A percentile compares a stretch with the other conserved stretches of the same genome.
Evolutionary conservation across 2,888 invertebrate species (phyloP).

Genomic region (Agrilus biguttatus): DNA sequence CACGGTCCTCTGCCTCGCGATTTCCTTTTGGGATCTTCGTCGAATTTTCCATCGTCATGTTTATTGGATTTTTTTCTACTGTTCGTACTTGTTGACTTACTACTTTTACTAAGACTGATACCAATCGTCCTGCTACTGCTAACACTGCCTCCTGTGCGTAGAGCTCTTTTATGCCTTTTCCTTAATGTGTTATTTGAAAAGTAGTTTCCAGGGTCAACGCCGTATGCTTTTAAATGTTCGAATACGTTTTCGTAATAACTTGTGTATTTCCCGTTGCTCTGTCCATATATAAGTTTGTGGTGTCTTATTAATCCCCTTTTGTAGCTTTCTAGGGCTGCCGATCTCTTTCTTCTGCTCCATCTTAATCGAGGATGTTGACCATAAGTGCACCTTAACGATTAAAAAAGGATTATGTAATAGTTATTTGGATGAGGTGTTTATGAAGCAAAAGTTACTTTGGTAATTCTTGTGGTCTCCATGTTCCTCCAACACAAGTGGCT

Average conservation of each 20-base stretch:
- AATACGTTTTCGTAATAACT: slow-evolving; percentile 19
- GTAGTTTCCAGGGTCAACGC: slow-evolving; percentile 14
- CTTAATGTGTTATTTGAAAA: slow-evolving; percentile 16
- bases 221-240: neutral
- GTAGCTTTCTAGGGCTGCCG: slow-evolving; percentile 30
- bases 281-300: slow-evolving; percentile 8
- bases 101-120: slow-evolving; percentile 5
- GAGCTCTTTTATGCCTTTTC: slow-evolving; percentile 11
- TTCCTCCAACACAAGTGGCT: slow-evolving; percentile 87
- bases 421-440: neutral
- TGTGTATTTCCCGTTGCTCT: slow-evolving; percentile 21
- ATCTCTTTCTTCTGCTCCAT: slow-evolving; percentile 59
- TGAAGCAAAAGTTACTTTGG: slow-evolving; percentile 46
- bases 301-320: slow-evolving; percentile 22
- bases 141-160: slow-evolving; percentile 23
- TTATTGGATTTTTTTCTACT: slow-evolving; percentile 16
- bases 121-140: slow-evolving; percentile 21
- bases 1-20: slow-evolving; percentile 43
- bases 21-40: slow-evolving; percentile 6
- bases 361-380: slow-evolving; percentile 78
- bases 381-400: slow-evolving; percentile 5
- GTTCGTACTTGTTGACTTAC: slow-evolving; percentile 10
- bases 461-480: slow-evolving; percentile 80
- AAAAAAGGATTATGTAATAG: slow-evolving; percentile 1
- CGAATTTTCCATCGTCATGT: slow-evolving; percentile 10